Base-by-base conservation (phyloP, 2,888 invertebrate species). In the Clivina fossor region DNA sequence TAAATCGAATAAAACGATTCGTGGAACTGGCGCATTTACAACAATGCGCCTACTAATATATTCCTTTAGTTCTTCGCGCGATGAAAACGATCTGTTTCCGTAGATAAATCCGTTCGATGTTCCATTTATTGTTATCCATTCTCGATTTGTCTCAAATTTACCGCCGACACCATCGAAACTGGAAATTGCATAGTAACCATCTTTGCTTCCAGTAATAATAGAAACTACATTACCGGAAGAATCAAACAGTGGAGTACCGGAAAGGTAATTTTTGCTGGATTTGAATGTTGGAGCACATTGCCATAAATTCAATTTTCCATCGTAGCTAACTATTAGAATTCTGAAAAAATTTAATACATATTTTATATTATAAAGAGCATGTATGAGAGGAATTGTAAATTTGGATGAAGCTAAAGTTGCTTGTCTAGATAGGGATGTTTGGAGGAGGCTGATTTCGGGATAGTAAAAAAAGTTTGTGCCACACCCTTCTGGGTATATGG, bases 131-230 rank as follows among this genome's bases (percentile, higher is more conserved):
- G 19, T 19, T 8, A 40, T 7, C 77, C 77, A 77, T 0, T 71
- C 63, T 1, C 63, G 54, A 0, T 68, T 33, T 0, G 75, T 76
- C 44, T 72, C 72, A 69, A 77, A 76, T 69, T 76, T 77, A 0
- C 77, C 77, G 54, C 76, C 74, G 30, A 72, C 72, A n/a, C 77
- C 76, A 76, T 76, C 75, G 28, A 73, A 68, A 1, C 68, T 69
- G 5, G 76, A 75, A 9, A 77, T 72, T 1, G 77, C 77, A 58
- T 77, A 77, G 58, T 76, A 73, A 64, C 74, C 74, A 8, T 75
- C 76, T 1, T 66, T 57, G 44, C 63, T 63, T 1, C 73, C 77
- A 2, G 76, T 77, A 57, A 77, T 71, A 0, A 77, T 57, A 5
- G 76, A 74, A 20, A 76, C 70, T 1, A 77, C 69, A 2, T 63